Evolutionary conservation across 2,797 vertebrate genomes (phyloP), one percentile per base, ranked within the genome.

Genomic region (Hyperoplus immaculatus): DNA sequence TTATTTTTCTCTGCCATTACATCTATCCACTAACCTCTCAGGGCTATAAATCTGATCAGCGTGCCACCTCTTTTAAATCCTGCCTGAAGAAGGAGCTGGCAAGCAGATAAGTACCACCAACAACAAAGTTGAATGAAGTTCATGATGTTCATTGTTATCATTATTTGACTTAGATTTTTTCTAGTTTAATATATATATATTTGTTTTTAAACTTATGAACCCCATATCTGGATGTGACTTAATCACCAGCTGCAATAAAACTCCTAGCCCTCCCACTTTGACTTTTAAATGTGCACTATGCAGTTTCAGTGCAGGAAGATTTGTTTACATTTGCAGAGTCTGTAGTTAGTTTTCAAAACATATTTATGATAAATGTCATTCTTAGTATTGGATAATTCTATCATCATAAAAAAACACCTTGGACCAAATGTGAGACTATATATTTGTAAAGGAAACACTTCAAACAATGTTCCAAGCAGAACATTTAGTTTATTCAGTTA

Each of bases 41-140:
- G 98, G 97, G 97, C 68, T 99, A 97, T 94, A 99, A 97, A 93
- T 90, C 96, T 86, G 91, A 97, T 82, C 97, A 98, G 91, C 96
- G 96, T 16, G 96, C 96, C 67, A 96, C 96, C 65, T 98, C 97
- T 90, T 99, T 99, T 93, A 97, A 89, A 94, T 96, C 97, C 76
- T 99, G 98, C 91, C 91, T 99, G 93, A 99, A 98, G 96, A 99
- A 96, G 92, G 97, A 99, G 88, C 97, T 99, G 84, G 95, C 97
- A 5, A 88, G 91, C 92, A 95, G 95, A 95, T 96, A 94, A 94
- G 93, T 95, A 91, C 54, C 69, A 59, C 10, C 9, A 11, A 55
- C 21, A 78, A 67, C 18, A 45, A 53, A 59, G 15, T 55, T 53
- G 29, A 5, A 36, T 42, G 4, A 14, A 6, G 13, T 21, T 62